Conservation (phyloP, 2,888 invertebrate species). For the Melanotus villosus region DNA sequence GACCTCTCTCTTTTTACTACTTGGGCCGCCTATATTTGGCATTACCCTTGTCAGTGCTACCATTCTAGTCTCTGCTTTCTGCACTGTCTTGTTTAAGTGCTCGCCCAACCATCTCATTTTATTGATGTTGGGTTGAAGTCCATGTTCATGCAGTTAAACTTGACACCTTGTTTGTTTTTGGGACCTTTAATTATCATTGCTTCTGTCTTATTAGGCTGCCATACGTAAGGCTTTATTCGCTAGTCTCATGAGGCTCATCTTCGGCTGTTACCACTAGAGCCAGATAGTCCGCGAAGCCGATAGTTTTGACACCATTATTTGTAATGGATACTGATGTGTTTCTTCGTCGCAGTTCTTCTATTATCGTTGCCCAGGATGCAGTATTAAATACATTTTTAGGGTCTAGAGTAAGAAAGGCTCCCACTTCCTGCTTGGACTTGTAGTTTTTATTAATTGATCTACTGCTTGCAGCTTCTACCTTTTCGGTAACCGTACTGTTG, state of each 20-base stretch:
- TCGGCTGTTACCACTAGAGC: too few relatives aligned
- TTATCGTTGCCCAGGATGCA: conserved; percentile 6
- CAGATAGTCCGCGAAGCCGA: neutral
- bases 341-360: neutral
- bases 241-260: too few relatives aligned
- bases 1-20: too few relatives aligned
- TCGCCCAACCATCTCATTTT: neutral
- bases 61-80: neutral
- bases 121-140: neutral
- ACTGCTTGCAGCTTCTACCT: conserved; percentile 17
- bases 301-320: neutral
- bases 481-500: conserved; percentile 26
- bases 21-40: too few relatives aligned
- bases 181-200: neutral
- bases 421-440: neutral
- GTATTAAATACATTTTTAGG: conserved; percentile 31
- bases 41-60: neutral
- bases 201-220: neutral
- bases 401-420: conserved; percentile 22
- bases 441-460: neutral
- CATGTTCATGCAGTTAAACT: neutral
- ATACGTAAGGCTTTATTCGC: neutral
- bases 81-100: neutral
- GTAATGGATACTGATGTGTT: neutral
- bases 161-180: neutral